Conservation (phyloP, 2,113 vertebrate genomes). For the Paramormyrops kingsleyae region DNA sequence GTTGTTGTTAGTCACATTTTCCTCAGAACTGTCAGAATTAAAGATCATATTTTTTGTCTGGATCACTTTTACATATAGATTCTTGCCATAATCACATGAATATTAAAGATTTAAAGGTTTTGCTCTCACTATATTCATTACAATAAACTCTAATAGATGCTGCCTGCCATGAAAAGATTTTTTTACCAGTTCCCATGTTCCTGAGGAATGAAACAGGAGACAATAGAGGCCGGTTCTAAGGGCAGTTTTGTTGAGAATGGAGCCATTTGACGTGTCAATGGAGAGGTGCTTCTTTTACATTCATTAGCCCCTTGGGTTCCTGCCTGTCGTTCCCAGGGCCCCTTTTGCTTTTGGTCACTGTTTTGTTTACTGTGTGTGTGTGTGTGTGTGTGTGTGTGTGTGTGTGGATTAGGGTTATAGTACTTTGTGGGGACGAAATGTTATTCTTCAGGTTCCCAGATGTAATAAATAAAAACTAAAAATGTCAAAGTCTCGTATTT, state of each 20-base stretch:
- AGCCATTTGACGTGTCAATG: conserved; percentile 89
- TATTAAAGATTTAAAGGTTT: neutral
- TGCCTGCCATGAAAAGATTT: conserved; percentile 16
- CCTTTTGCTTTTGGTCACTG: conserved; percentile 70
- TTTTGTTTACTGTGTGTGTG: conserved; percentile 7
- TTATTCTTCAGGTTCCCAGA: too few relatives aligned
- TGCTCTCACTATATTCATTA: neutral
- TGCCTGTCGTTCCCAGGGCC: conserved; percentile 55
- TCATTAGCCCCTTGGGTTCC: conserved; percentile 91
- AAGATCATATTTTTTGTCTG: neutral
- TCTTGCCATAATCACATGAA: neutral
- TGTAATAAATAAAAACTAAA: too few relatives aligned
- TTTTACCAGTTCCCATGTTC: conserved; percentile 62
- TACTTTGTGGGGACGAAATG: too few relatives aligned
- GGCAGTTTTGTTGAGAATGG: conserved; percentile 84
- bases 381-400: neutral
- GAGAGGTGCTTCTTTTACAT: conserved; percentile 93
- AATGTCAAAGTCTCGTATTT: too few relatives aligned
- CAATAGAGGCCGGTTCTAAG: conserved; percentile 88
- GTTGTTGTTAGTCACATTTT: neutral
- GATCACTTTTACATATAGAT: neutral
- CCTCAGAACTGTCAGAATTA: neutral
- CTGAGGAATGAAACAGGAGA: conserved; percentile 90
- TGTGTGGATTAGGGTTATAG: neutral
- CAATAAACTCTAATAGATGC: neutral